A percentile compares a stretch with the other conserved stretches of the same genome.
phyloP scores from a whole-genome alignment of 64 coral and sea anemone genomes.

The Stylophora pistillata region DNA sequence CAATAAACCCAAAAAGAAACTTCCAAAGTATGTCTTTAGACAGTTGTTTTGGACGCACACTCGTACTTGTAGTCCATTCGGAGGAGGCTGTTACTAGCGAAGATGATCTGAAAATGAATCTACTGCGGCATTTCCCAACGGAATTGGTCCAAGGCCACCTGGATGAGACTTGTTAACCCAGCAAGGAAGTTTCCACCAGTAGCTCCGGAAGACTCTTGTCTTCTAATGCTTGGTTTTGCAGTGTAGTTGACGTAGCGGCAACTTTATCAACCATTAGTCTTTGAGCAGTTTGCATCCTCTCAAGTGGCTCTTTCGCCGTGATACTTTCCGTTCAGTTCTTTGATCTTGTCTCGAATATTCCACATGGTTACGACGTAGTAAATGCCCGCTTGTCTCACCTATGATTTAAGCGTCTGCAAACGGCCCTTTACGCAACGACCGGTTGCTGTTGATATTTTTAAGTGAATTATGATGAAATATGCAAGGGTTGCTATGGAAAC shows the following conservation, averaged over 20 bases:
- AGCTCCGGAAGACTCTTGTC: slow-evolving; percentile 35
- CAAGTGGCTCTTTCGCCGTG: neutral
- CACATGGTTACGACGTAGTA: neutral
- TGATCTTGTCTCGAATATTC: neutral
- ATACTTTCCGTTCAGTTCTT: neutral
- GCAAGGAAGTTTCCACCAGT: slow-evolving; percentile 18
- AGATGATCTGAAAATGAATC: slow-evolving; percentile 7
- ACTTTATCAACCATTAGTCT: neutral
- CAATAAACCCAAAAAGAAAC: too few species aligned
- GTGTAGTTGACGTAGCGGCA: neutral
- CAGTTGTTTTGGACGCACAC: slow-evolving; percentile 6
- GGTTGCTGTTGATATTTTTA: too few species aligned
- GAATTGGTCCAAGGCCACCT: slow-evolving; percentile 11
- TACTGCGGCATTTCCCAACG: slow-evolving; percentile 35
- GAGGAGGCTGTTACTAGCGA: slow-evolving; percentile 48
- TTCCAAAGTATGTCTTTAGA: too few species aligned
- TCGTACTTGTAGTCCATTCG: slow-evolving; percentile 59
- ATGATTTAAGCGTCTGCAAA: too few species aligned
- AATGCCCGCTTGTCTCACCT: too few species aligned
- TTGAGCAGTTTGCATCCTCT: neutral
- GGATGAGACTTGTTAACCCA: slow-evolving; percentile 15
- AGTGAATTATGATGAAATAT: too few species aligned
- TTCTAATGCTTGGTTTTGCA: slow-evolving; percentile 27
- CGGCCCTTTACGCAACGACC: too few species aligned
- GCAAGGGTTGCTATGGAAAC: too few species aligned